phyloP scores from a whole-genome alignment of 2,113 vertebrate species.

The Copsychus sechellarum region DNA sequence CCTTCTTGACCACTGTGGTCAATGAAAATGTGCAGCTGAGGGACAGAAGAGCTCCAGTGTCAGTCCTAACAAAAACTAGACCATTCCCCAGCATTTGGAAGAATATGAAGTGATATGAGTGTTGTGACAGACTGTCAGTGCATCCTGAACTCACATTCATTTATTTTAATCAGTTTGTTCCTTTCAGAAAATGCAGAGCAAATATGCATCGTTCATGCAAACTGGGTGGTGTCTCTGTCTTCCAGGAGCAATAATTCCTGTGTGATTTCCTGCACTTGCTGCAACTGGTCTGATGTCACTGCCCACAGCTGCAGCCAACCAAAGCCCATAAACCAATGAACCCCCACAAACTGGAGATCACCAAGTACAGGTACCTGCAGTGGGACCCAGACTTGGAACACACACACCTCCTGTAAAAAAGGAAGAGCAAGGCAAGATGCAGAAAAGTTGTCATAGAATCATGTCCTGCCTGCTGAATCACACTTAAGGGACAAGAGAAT shows the following conservation, averaged over 20 bases:
- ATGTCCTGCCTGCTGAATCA: not conserved
- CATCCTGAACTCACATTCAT: rapidly evolving
- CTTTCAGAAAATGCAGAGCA: not conserved
- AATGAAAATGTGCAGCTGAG: not conserved
- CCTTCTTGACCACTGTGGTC: not conserved
- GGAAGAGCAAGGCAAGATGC: not conserved
- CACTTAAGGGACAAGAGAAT: not conserved
- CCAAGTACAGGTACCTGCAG: rapidly evolving
- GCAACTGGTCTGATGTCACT: not conserved
- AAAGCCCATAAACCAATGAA: not conserved
- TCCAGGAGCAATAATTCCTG: not conserved
- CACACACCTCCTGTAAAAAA: not conserved
- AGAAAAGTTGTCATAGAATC: not conserved
- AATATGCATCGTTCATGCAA: not conserved
- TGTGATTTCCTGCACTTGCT: not conserved
- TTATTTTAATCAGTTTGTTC: not conserved
- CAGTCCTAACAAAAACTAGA: not conserved
- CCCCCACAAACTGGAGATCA: not conserved
- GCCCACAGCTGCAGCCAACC: not conserved
- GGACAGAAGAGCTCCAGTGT: not conserved
- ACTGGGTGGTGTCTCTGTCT: not conserved
- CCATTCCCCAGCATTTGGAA: not conserved
- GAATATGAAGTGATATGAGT: not conserved
- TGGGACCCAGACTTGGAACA: not conserved
- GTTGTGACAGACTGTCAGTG: not conserved